phyloP scores from a whole-genome alignment of 2,888 invertebrate species.

The Drosophila silvestris region DNA sequence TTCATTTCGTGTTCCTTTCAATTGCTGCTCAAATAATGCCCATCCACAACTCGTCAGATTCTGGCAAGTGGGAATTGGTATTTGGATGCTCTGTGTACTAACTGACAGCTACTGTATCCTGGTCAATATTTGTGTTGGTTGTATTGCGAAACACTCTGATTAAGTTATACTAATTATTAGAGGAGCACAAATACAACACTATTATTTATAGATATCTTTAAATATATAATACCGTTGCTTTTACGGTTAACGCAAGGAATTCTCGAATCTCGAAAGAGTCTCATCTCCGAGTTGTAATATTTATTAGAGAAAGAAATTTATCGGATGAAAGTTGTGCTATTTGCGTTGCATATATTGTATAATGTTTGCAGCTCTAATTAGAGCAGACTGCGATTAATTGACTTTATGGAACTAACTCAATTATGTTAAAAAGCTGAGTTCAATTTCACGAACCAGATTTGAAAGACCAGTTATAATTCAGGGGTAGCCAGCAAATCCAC shows the following conservation, averaged over 20 bases:
- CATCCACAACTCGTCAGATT: constrained; percentile 21
- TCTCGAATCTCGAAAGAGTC: too few relatives aligned
- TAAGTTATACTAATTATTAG: not conserved
- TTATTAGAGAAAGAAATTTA: not conserved
- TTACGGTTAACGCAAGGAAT: too few relatives aligned
- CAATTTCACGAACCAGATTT: not conserved
- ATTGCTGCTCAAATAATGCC: constrained; percentile 67
- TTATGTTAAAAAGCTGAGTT: not conserved
- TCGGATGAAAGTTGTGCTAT: not conserved
- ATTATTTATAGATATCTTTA: not conserved
- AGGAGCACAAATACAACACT: not conserved
- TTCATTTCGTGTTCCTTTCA: constrained; percentile 56
- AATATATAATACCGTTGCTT: not conserved
- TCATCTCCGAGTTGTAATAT: not conserved
- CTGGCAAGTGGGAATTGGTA: constrained; percentile 24
- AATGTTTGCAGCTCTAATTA: not conserved
- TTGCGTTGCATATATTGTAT: not conserved
- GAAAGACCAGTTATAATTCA: not conserved
- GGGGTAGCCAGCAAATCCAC: constrained; percentile 3
- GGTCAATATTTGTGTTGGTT: not conserved
- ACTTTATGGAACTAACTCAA: not conserved
- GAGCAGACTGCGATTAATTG: not conserved
- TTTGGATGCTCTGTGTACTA: constrained; percentile 20
- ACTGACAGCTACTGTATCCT: constrained; percentile 7
- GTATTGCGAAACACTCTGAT: not conserved